Base-by-base conservation (phyloP, 1,140 invertebrate genomes). In the Akabosia matsudoensis region DNA sequence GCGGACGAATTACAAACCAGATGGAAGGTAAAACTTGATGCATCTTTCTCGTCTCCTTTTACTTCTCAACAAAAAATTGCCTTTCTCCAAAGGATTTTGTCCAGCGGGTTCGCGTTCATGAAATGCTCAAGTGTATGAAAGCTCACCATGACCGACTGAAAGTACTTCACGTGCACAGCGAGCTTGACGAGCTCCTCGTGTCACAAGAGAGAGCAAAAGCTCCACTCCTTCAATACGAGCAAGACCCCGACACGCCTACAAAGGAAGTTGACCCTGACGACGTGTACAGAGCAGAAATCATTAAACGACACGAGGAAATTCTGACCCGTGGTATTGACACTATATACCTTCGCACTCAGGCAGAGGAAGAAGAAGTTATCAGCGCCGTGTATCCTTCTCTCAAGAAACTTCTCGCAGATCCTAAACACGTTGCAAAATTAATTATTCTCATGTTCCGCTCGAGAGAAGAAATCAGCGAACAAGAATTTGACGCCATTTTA, bases 401-500 rank as follows among this genome's bases (percentile, higher is more conserved):
- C 26, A 67, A 67, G 22, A 67, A 31, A 67, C 10, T 67, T 30
- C 61, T 67, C n/a, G 74, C 33, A 22, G 31, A 33, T 24, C 51
- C 30, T 26, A 26, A 24, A 24, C 64, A 74, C 33, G 33, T 74
- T 18, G 31, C 52, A 26, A 64, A 37, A 33, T 33, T 14, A n/a
- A 70, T 16, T 16, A 7, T 78, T 24, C 1, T 52, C 45, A 30
- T 73, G 26, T 75, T 76, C 34, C 31, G 37, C 45, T 72, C 2
- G 0, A 74, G 56, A 2, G 18, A 26, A 26, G 33, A 67, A 14
- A 78, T 80, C 31, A 74, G 73, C 0, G 75, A 80, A 61, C 75
- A 78, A 37, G 74, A 80, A 67, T 80, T 80, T 70, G 73, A 80
- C 22, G 37, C 70, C 45, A 75, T 80, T 33, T 30, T 80, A 4